A percentile compares a stretch with the other conserved stretches of the same genome.
phyloP scores from a whole-genome alignment of 2,113 vertebrate species.

The Polyodon spathula region DNA sequence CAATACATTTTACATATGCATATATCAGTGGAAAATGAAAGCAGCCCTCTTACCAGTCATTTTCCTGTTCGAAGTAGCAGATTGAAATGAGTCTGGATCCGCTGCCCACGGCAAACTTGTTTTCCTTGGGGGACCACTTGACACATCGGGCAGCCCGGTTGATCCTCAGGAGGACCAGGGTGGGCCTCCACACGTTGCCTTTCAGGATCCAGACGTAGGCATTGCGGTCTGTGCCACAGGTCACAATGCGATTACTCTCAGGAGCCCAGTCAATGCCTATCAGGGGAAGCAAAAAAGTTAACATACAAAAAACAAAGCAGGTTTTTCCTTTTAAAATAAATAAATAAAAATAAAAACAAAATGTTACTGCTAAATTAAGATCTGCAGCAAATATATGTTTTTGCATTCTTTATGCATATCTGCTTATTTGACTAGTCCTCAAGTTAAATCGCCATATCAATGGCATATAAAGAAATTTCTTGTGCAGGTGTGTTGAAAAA shows the following conservation, averaged over 20 bases:
- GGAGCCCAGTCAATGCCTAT: constrained; percentile 93
- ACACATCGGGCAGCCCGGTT: constrained; percentile 91
- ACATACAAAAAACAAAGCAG: no score
- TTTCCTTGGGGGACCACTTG: constrained; percentile 89
- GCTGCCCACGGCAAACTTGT: constrained; percentile 95
- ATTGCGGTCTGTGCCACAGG: constrained; percentile 87
- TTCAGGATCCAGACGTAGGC: constrained; percentile 95
- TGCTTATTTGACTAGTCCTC: no score
- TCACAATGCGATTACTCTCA: constrained; percentile 91
- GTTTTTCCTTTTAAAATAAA: no score
- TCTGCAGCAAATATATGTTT: no score
- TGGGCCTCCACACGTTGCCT: constrained; percentile 83
- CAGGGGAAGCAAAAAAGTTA: neutral
- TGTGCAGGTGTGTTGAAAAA: no score
- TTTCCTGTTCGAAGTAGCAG: constrained; percentile 97
- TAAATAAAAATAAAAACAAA: no score
- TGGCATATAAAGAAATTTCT: no score
- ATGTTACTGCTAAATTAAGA: no score
- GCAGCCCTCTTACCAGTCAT: constrained; percentile 74
- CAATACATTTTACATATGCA: no score
- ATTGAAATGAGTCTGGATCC: constrained; percentile 93
- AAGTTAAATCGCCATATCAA: no score
- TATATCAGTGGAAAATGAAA: no score
- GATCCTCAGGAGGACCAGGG: constrained; percentile 90
- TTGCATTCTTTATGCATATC: no score